Evolutionary conservation across 2,797 vertebrate genomes (phyloP).

Genomic region (Gila robusta): DNA sequence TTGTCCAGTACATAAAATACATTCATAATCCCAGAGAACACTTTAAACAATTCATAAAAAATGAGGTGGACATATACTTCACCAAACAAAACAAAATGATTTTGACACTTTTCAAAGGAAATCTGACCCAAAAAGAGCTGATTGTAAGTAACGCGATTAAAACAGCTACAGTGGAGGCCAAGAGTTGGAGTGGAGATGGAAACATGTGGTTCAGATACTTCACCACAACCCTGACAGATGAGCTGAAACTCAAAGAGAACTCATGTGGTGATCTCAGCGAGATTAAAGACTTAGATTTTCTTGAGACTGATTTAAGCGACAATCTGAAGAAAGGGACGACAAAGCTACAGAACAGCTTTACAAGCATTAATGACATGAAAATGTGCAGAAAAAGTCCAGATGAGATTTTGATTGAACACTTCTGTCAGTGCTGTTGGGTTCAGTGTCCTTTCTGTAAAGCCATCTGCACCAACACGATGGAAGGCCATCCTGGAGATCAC

Average conservation of each 20-base stretch:
- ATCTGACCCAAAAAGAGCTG: constrained; percentile 2
- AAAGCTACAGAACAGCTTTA: neutral
- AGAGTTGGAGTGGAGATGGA: neutral
- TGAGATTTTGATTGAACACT: neutral
- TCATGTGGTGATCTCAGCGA: constrained; percentile 63
- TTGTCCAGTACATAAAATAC: neutral
- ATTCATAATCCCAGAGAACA: neutral
- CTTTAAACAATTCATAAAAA: neutral
- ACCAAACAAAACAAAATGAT: constrained; percentile 31
- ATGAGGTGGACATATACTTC: neutral
- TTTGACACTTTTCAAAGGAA: neutral
- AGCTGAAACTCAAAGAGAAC: constrained; percentile 65
- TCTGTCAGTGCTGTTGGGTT: constrained; percentile 28
- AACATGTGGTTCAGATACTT: constrained; percentile 72
- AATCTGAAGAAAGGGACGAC: constrained; percentile 42
- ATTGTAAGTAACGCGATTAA: constrained; percentile 28
- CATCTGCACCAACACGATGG: constrained; percentile 16
- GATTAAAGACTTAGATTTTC: constrained; percentile 59
- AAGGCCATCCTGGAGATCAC: neutral
- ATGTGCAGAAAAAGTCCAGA: constrained; percentile 10
- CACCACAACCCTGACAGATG: constrained; percentile 47
- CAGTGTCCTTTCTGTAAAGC: constrained; percentile 22
- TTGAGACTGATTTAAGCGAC: constrained; percentile 65
- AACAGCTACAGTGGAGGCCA: neutral
- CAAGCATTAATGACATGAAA: neutral